phyloP scores from a whole-genome alignment of 2,113 vertebrate species.

The Syngnathus floridae region DNA sequence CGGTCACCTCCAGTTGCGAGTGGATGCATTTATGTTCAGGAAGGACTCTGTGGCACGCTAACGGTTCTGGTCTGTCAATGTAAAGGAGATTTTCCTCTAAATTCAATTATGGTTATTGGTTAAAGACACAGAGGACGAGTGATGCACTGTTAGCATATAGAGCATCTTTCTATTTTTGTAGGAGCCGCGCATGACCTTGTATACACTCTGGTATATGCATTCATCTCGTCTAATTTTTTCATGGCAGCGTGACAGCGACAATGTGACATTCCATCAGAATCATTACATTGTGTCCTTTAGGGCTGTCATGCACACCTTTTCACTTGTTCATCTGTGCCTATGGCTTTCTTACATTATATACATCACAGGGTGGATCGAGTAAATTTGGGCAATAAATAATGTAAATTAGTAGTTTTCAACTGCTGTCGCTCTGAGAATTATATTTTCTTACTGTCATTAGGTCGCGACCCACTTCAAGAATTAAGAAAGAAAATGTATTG shows the following conservation, averaged over 20 bases:
- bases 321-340: background rate
- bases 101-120: conserved; percentile 45
- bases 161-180: conserved; percentile 25
- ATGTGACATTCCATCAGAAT: conserved; percentile 22
- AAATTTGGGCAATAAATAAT: background rate
- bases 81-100: conserved; percentile 49
- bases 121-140: conserved; percentile 36
- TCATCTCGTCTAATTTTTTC: conserved; percentile 13
- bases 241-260: background rate
- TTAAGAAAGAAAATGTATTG: too few relatives aligned
- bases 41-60: conserved; percentile 27
- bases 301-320: background rate
- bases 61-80: conserved; percentile 28
- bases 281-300: conserved; percentile 15
- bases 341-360: conserved; percentile 1
- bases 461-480: too few relatives aligned
- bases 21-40: conserved; percentile 29
- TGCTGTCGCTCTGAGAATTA: too few relatives aligned
- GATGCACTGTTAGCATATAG: conserved; percentile 3
- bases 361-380: background rate
- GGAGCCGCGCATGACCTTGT: conserved; percentile 8
- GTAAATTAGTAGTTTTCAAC: too few relatives aligned
- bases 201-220: conserved; percentile 3
- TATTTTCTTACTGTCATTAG: too few relatives aligned
- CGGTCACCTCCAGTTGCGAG: conserved; percentile 25